Percentiles rank a stretch among this genome's conserved stretches.
These are phyloP conservation scores for Diarsia dahlii DNA, from an alignment of 2,888 invertebrate species.

Conservation along the genomic window DNA sequence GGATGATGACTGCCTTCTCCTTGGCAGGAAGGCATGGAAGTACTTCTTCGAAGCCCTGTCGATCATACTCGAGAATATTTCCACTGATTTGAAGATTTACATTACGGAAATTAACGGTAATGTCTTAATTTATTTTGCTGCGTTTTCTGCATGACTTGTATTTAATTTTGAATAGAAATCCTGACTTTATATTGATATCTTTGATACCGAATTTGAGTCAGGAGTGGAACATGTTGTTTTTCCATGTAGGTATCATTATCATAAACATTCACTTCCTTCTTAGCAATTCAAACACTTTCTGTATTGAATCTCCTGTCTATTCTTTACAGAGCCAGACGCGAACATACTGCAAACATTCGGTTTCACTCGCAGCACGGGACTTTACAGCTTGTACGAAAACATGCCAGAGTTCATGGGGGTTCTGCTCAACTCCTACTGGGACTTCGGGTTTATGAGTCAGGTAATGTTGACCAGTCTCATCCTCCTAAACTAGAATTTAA, in stretches of 20 bases:
- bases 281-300: background rate
- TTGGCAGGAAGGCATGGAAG: constrained; percentile 77
- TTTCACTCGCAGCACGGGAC: constrained; percentile 83
- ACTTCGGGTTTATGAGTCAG: constrained; percentile 87
- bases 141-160: background rate
- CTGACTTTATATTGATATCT: background rate
- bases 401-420: constrained; percentile 83
- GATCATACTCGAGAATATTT: constrained; percentile 74
- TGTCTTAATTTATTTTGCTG: too few relatives aligned
- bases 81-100: constrained; percentile 80
- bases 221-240: background rate
- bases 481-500: background rate
- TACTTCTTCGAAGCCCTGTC: constrained; percentile 79
- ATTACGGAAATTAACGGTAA: constrained; percentile 85
- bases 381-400: constrained; percentile 83
- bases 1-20: constrained; percentile 71
- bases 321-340: constrained; percentile 77
- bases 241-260: background rate
- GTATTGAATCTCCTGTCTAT: background rate
- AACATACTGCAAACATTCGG: constrained; percentile 84
- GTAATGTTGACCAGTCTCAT: constrained; percentile 66
- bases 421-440: constrained; percentile 86
- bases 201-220: background rate
- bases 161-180: background rate
- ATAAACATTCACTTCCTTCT: background rate